A percentile compares a stretch with the other conserved stretches of the same genome.
Conservation (phyloP, 2,888 invertebrate genomes). For the Carabus problematicus region DNA sequence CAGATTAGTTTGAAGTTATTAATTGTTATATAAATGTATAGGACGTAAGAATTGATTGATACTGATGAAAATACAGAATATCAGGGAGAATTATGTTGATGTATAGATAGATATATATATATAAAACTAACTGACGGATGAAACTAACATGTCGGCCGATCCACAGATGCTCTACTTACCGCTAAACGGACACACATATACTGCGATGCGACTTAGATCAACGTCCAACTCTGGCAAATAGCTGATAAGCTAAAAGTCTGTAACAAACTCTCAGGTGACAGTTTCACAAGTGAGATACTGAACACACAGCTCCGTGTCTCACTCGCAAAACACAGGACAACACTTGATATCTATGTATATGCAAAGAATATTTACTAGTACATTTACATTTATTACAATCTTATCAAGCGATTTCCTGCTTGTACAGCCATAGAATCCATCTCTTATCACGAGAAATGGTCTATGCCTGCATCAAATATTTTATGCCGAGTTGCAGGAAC, state of each 20-base stretch:
- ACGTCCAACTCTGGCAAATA: constrained; percentile 37
- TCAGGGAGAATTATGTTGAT: background rate
- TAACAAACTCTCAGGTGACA: constrained; percentile 70
- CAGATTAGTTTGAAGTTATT: too few relatives aligned
- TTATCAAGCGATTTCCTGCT: constrained; percentile 49
- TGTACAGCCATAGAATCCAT: constrained; percentile 66
- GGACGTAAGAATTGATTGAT: constrained; percentile 9
- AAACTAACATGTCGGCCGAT: background rate
- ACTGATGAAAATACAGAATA: background rate
- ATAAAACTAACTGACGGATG: background rate
- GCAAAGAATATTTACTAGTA: background rate
- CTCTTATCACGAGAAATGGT: constrained; percentile 62
- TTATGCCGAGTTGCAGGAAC: too few relatives aligned
- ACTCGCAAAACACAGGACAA: constrained; percentile 36
- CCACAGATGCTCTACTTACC: constrained; percentile 26
- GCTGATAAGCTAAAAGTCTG: constrained; percentile 61
- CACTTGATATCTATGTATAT: constrained; percentile 17
- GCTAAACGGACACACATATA: constrained; percentile 27
- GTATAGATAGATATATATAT: background rate
- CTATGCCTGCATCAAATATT: constrained; percentile 60
- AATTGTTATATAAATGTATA: too few relatives aligned
- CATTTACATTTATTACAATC: background rate
- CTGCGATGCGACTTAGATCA: constrained; percentile 27
- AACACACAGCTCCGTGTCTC: constrained; percentile 21
- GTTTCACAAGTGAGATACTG: constrained; percentile 49